Conservation (phyloP, 2,113 vertebrate genomes). For the Cairina moschata region DNA sequence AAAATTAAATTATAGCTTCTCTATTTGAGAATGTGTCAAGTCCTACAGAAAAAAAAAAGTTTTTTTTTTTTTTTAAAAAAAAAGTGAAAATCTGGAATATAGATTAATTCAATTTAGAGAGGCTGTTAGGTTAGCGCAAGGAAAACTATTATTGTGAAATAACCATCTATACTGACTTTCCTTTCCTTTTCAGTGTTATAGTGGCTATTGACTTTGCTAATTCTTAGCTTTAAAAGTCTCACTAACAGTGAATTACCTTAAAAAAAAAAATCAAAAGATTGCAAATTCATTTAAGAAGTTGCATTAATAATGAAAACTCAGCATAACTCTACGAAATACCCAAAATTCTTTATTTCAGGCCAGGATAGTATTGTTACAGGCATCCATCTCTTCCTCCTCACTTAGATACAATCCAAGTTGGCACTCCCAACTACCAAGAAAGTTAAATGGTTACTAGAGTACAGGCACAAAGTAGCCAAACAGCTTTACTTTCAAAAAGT, state of each 20-base stretch:
- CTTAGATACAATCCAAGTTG: neutral
- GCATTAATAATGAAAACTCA: constrained; percentile 16
- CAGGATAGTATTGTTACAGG: neutral
- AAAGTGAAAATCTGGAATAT: neutral
- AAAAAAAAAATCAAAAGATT: neutral
- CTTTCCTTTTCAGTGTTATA: neutral
- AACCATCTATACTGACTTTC: neutral
- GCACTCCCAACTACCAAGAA: neutral
- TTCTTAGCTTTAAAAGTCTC: neutral
- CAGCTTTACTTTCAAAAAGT: neutral
- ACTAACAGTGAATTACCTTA: neutral
- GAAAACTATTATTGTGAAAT: neutral
- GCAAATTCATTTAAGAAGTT: neutral
- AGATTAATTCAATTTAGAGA: neutral
- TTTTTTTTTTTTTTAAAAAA: neutral
- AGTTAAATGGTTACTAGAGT: neutral
- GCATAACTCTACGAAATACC: neutral
- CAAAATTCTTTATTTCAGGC: constrained; percentile 41
- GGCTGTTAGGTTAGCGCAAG: neutral
- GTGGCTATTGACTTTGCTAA: neutral
- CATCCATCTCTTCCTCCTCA: neutral
- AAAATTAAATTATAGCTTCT: neutral
- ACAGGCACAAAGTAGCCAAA: neutral
- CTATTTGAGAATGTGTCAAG: neutral
- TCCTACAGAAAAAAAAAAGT: neutral